phyloP scores from a whole-genome alignment of 2,797 vertebrate genomes.

The Sylvilagus floridanus region DNA sequence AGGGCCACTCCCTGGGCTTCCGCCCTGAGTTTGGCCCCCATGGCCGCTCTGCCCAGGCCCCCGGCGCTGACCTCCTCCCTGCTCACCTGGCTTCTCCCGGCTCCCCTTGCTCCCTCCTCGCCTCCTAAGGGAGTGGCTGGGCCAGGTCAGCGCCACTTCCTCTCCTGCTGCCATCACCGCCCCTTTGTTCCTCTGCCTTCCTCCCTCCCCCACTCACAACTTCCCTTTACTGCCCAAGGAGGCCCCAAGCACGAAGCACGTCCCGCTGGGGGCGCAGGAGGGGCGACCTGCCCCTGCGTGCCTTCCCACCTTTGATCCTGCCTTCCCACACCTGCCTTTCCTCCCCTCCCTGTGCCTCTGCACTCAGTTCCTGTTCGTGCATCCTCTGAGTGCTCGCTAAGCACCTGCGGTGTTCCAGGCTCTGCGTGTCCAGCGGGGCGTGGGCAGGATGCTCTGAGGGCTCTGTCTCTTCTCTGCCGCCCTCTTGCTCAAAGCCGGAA shows the following conservation, averaged over 20 bases:
- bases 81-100: background rate
- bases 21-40: background rate
- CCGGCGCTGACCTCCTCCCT: background rate
- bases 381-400: background rate
- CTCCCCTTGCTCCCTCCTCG: background rate
- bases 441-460: background rate
- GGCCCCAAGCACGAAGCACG: background rate
- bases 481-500: background rate
- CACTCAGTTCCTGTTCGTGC: background rate
- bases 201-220: background rate
- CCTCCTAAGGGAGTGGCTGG: background rate
- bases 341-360: background rate
- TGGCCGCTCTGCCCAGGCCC: background rate
- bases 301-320: background rate
- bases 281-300: background rate
- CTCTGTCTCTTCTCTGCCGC: background rate
- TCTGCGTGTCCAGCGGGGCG: background rate
- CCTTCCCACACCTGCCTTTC: background rate
- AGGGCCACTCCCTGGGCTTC: background rate
- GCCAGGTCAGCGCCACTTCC: conserved; percentile 27
- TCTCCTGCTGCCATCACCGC: background rate
- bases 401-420: background rate
- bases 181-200: background rate
- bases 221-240: conserved; percentile 12
- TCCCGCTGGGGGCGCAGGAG: background rate